Conservation (phyloP, 2,888 invertebrate genomes). For the Erebia epiphron region DNA sequence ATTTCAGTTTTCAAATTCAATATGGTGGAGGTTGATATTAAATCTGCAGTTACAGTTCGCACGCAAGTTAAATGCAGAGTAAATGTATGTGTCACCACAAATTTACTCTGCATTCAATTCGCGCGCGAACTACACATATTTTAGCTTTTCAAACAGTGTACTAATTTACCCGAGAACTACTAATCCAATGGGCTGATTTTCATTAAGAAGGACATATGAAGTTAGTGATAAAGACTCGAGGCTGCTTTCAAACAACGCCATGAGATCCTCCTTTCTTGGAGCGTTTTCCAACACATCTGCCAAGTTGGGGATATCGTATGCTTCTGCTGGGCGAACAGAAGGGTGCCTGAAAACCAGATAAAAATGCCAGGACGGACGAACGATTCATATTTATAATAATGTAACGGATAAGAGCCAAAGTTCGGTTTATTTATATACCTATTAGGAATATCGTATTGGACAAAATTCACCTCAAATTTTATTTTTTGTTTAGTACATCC, state of each 20-base stretch:
- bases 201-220: constrained; percentile 61
- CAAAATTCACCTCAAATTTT: too few species aligned
- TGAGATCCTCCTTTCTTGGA: constrained; percentile 49
- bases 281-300: constrained; percentile 57
- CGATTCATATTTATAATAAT: neutral
- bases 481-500: too few species aligned
- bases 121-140: too few species aligned
- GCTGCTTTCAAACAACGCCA: constrained; percentile 57
- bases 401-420: too few species aligned
- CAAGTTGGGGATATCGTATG: constrained; percentile 52
- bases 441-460: too few species aligned
- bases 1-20: too few species aligned
- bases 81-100: too few species aligned
- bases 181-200: constrained; percentile 74
- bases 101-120: too few species aligned
- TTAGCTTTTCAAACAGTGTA: neutral
- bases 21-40: too few species aligned
- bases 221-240: constrained; percentile 50
- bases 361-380: neutral
- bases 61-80: too few species aligned
- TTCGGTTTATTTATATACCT: too few species aligned
- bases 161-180: constrained; percentile 71
- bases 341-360: constrained; percentile 51
- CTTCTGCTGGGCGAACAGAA: constrained; percentile 61
- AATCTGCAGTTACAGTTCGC: too few species aligned